phyloP scores from a whole-genome alignment of 2,113 vertebrate genomes.

The Cheirogaleus medius region DNA sequence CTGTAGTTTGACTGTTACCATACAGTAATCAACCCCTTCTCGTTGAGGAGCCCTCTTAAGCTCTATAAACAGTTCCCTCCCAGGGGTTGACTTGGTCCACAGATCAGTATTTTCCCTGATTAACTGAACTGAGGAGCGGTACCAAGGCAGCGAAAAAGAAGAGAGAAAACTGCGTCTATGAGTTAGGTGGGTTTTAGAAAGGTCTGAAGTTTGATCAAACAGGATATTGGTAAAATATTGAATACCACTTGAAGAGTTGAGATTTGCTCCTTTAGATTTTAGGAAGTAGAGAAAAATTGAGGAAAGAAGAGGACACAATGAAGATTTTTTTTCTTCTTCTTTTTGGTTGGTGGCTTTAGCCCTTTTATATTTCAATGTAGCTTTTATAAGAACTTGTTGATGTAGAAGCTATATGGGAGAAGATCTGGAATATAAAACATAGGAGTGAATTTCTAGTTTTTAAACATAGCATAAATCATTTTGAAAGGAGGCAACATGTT shows the following conservation, averaged over 20 bases:
- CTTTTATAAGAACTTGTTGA: not conserved
- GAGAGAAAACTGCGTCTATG: not conserved
- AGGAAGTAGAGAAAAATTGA: not conserved
- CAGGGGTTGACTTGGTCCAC: not conserved
- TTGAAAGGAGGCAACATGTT: constrained; percentile 17
- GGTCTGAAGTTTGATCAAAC: not conserved
- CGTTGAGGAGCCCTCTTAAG: not conserved
- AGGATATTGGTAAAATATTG: not conserved
- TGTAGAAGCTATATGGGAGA: not conserved
- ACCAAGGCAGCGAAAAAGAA: not conserved
- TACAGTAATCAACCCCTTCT: not conserved
- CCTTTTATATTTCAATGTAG: not conserved
- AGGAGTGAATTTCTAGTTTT: constrained; percentile 3
- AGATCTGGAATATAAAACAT: not conserved
- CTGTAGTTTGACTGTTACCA: not conserved
- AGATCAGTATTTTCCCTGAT: not conserved
- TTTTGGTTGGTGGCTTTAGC: not conserved
- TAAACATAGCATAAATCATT: not conserved
- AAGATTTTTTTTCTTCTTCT: not conserved
- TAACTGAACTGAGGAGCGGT: not conserved
- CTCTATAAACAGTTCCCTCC: not conserved
- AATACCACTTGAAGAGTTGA: not conserved
- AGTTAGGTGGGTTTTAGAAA: not conserved
- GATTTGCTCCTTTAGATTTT: not conserved
- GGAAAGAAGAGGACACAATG: not conserved